Conservation (phyloP, 1,140 invertebrate genomes). For the Trinorchestia longiramus region DNA sequence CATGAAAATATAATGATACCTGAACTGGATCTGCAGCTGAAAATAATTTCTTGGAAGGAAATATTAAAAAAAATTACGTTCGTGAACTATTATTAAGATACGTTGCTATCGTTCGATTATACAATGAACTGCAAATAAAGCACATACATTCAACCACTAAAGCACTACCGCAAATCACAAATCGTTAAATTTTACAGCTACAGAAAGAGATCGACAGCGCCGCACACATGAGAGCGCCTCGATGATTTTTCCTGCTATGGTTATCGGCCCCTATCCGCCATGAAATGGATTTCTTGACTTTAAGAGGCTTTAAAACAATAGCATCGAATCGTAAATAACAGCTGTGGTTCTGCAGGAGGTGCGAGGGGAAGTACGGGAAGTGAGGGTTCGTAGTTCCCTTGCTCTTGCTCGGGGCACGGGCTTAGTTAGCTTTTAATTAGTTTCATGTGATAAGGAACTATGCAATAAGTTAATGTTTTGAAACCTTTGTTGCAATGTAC, state of each 20-base stretch:
- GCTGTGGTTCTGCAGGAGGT: not conserved
- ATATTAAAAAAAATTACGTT: not conserved
- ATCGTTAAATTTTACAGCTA: not conserved
- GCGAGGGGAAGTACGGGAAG: not conserved
- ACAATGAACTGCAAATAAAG: not conserved
- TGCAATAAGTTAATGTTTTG: not conserved
- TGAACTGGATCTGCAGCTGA: not conserved
- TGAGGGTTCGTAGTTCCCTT: not conserved
- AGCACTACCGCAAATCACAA: not conserved
- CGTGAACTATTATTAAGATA: not conserved
- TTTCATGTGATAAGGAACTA: not conserved
- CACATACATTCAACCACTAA: not conserved
- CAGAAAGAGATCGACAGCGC: not conserved
- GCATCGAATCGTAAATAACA: constrained; percentile 45
- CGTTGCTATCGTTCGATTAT: not conserved
- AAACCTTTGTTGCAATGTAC: not conserved
- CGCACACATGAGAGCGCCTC: constrained; percentile 1
- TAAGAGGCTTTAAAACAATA: constrained; percentile 53
- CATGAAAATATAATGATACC: not conserved
- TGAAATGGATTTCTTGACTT: constrained; percentile 51
- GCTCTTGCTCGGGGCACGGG: not conserved
- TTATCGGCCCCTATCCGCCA: constrained; percentile 41
- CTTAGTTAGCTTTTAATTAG: not conserved
- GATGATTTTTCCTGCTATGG: not conserved
- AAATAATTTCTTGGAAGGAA: not conserved